A percentile compares a stretch with the other conserved stretches of the same genome.
Evolutionary conservation across 2,797 vertebrate genomes (phyloP).

Genomic region (Melanogrammus aeglefinus): DNA sequence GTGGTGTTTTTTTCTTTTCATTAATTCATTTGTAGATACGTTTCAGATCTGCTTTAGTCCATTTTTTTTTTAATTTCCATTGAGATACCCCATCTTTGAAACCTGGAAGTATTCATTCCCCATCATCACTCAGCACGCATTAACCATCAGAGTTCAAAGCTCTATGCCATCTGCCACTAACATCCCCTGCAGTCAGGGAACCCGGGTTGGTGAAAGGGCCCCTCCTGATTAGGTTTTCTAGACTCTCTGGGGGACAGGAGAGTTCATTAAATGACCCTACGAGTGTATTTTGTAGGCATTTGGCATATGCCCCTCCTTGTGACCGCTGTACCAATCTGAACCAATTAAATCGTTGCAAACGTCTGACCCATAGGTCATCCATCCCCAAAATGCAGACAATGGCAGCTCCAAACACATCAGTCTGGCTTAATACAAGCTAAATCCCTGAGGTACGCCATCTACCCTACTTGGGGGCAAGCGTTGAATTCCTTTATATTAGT

Average conservation of each 20-base stretch:
- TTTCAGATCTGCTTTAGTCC: too few relatives aligned
- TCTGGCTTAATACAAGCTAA: conserved; percentile 65
- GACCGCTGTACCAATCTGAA: conserved; percentile 13
- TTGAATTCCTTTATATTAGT: background rate
- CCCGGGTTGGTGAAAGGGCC: background rate
- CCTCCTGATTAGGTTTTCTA: background rate
- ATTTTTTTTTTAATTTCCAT: background rate
- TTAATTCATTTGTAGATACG: too few relatives aligned
- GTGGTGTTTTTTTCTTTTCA: too few relatives aligned
- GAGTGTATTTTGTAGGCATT: conserved; percentile 35
- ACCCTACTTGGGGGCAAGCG: too few relatives aligned
- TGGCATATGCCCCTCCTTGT: conserved; percentile 23
- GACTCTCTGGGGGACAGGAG: background rate
- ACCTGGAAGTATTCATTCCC: background rate
- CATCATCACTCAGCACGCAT: background rate
- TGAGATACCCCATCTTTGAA: background rate
- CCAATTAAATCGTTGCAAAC: conserved; percentile 12
- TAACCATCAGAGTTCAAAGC: background rate
- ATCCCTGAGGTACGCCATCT: conserved; percentile 39
- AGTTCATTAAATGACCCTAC: conserved; percentile 4
- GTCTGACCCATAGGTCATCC: conserved; percentile 30
- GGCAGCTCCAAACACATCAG: conserved; percentile 39
- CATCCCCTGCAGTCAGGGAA: background rate
- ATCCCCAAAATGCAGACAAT: conserved; percentile 45
- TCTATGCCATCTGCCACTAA: background rate